Base-by-base conservation (phyloP, 1,140 invertebrate species). In the Phortica variegata region DNA sequence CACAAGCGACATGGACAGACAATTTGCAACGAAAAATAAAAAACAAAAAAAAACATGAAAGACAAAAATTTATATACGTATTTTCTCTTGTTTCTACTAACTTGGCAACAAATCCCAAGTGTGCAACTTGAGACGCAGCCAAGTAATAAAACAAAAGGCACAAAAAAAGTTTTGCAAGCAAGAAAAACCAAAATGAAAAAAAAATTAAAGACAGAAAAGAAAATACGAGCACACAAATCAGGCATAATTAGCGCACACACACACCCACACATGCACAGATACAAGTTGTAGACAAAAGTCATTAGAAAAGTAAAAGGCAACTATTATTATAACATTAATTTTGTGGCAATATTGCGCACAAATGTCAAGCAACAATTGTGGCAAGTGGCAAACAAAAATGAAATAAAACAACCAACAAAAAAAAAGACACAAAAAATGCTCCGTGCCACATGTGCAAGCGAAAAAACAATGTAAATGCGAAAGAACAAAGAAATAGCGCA, bases 291-390 rank as follows among this genome's bases (percentile, higher is more conserved):
- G n/a, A 5, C 13, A 34, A 34, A 10, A 7, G 13, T 66, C 62
- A 68, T 66, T 68, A 66, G 63, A 53, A 58, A 48, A 49, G 32
- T 49, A 52, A 52, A 53, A 41, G 44, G 54, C 56, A 51, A 61
- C 63, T 62, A 68, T 66, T 66, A 66, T 66, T 68, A 62, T 68
- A 56, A 56, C 62, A 66, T 66, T 65, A 66, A 68, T 66, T 61
- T 59, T 55, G 62, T 54, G 45, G 49, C 46, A 36, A 38, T 17
- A 10, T 26, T 26, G 23, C 5, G 10, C 23, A 26, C 23, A 26
- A 6, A 10, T 26, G 23, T 26, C 10, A 6, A 18, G 18, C 3
- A 18, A 51, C 49, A 38, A 40, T 26, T 26, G 23, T 5, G 5
- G 23, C 5, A 26, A 37, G 23, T 32, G 20, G 34, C 37, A 46